Percentiles rank a stretch among this genome's conserved stretches.
Conservation (phyloP, 2,797 vertebrate genomes). For the Lagocephalus sceleratus region DNA sequence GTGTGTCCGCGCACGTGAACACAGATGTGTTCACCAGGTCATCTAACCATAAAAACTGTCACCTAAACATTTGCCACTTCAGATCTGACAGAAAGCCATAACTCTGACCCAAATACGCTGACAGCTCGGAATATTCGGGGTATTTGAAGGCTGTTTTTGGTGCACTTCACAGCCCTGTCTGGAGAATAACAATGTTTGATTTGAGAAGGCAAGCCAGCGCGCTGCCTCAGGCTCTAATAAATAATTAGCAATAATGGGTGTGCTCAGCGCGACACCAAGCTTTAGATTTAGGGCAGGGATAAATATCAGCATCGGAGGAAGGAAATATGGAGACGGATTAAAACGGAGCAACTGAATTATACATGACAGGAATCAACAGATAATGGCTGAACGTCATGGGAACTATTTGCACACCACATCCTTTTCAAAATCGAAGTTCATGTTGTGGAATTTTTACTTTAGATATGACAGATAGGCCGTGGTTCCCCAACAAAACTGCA, state of each 20-base stretch:
- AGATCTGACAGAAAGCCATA: constrained; percentile 7
- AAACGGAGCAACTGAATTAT: constrained; percentile 52
- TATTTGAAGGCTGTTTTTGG: constrained; percentile 42
- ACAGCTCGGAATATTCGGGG: constrained; percentile 38
- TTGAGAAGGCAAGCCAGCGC: constrained; percentile 50
- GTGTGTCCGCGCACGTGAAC: constrained; percentile 10
- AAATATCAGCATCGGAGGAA: constrained; percentile 50
- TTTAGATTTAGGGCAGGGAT: constrained; percentile 58
- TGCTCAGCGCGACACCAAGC: constrained; percentile 49
- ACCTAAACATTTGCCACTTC: constrained; percentile 10
- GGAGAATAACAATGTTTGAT: constrained; percentile 67
- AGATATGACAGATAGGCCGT: neutral
- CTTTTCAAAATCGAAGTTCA: constrained; percentile 7
- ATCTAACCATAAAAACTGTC: constrained; percentile 22
- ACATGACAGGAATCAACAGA: constrained; percentile 42
- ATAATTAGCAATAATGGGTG: constrained; percentile 74
- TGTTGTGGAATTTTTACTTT: neutral
- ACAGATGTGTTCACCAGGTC: neutral
- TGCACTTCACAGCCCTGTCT: constrained; percentile 38
- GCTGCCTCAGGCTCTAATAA: constrained; percentile 63
- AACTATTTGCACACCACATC: constrained; percentile 6
- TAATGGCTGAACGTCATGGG: constrained; percentile 17
- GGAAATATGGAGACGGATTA: constrained; percentile 28
- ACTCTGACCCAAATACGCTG: constrained; percentile 55
- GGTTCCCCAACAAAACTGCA: neutral